Evolutionary conservation across 2,888 invertebrate species (phyloP).

Genomic region (Oscheius myriophilus): DNA sequence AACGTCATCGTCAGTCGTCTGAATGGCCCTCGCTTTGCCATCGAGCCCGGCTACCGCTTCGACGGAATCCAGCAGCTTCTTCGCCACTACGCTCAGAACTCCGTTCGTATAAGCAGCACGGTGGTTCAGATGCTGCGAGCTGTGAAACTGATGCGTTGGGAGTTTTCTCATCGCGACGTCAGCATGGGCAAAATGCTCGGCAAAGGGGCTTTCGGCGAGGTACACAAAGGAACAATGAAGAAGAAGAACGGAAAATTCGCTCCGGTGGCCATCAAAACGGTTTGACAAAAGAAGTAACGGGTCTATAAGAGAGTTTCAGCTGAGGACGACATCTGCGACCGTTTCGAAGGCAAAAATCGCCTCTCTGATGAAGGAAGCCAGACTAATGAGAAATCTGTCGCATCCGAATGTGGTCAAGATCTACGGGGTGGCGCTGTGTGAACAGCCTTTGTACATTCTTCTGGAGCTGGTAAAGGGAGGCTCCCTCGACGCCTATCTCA

Average conservation of each 20-base stretch:
- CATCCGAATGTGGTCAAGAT: conserved; percentile 28
- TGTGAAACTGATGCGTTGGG: conserved; percentile 12
- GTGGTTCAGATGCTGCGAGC: neutral
- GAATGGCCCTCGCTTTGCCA: neutral
- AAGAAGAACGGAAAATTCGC: conserved; percentile 1
- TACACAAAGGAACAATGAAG: conserved; percentile 22
- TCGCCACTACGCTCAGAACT: conserved; percentile 1
- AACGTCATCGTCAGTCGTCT: conserved; percentile 10
- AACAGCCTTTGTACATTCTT: conserved; percentile 22
- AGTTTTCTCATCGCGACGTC: conserved; percentile 14
- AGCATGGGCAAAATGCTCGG: conserved; percentile 11
- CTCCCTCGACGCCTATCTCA: conserved; percentile 12
- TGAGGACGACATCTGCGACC: neutral
- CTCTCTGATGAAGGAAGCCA: conserved; percentile 26
- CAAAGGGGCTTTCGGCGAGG: conserved; percentile 29
- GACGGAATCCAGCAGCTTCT: conserved; percentile 5
- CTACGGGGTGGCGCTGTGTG: conserved; percentile 25
- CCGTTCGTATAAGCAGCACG: neutral
- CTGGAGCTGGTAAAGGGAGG: conserved; percentile 27
- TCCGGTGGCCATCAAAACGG: conserved; percentile 21
- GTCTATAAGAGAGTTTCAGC: neutral
- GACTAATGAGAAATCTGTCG: conserved; percentile 16
- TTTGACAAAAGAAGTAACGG: neutral
- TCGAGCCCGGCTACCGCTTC: conserved; percentile 14
- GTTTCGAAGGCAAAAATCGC: conserved; percentile 6